Evolutionary conservation across 2,888 invertebrate species (phyloP), one percentile per base, ranked within the genome.

Genomic region (Athrips mouffetella): DNA sequence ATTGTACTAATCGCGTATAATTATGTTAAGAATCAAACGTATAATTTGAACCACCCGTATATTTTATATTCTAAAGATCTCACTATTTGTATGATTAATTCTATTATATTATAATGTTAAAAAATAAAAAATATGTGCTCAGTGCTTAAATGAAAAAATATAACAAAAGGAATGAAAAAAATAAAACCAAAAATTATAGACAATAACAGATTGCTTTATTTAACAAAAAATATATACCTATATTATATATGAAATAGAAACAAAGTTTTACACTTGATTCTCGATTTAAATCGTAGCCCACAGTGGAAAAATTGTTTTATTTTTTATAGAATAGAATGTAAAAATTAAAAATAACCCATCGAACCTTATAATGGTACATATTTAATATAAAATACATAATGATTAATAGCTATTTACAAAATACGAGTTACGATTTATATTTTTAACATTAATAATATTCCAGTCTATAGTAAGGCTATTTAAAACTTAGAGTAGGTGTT

Each of bases 181-280:
- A 83, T 78, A 80, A 88, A 85, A 82, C 75, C 72, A 86, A 82
- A 79, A 65, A 67, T 52, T 61, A 73, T 82, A 79, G 85, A 87
- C 86, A 86, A 87, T 88, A 88, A 88, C 88, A 86, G 81, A 82
- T 86, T 87, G 85, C 84, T 88, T 88, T 88, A 88, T 88, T 87
- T 87, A 88, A 88, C 88, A 88, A 88, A 87, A 87, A 87, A 87
- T 86, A 87, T 86, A 87, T 85, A 85, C 45, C 45, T 45, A 45
- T 45, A 35, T 45, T 45, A 84, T 84, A 86, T 87, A 85, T 82
- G 83, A 77, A 84, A 65, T 70, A 74, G 77, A 87, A 86, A 86
- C 83, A 80, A 79, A 58, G 72, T 76, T 81, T 82, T 81, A 70
- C 81, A 85, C 82, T 74, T 78, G 76, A 76, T 71, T 68, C 65